Conservation (phyloP, 2,113 vertebrate species). For the Colossoma macropomum region DNA sequence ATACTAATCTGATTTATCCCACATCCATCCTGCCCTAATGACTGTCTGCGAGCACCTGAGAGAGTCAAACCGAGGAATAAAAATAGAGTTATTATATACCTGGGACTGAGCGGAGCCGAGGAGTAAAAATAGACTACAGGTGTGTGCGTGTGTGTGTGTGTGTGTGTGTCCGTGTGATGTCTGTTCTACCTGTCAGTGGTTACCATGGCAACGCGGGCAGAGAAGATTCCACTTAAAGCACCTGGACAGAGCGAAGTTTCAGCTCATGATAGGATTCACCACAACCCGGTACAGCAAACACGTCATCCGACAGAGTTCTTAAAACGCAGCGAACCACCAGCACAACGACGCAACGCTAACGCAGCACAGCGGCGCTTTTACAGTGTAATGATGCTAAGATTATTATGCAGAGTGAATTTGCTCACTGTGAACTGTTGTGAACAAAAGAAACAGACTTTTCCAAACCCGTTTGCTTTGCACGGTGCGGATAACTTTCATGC, state of each 20-base stretch:
- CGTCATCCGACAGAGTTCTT: too few species aligned
- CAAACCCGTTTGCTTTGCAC: too few species aligned
- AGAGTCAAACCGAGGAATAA: slow-evolving; percentile 2
- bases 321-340: too few species aligned
- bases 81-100: slow-evolving; percentile 41
- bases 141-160: slow-evolving; percentile 20
- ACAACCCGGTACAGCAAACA: background rate
- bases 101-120: slow-evolving; percentile 1
- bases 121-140: slow-evolving; percentile 17
- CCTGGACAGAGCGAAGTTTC: slow-evolving; percentile 21
- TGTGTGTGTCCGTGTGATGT: slow-evolving; percentile 24
- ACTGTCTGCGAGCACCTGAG: slow-evolving; percentile 14
- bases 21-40: slow-evolving; percentile 4
- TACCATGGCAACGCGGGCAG: slow-evolving; percentile 43
- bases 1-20: background rate
- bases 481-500: too few species aligned
- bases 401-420: too few species aligned
- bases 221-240: slow-evolving; percentile 31
- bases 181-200: slow-evolving; percentile 50
- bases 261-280: background rate
- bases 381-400: too few species aligned
- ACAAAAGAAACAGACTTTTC: too few species aligned
- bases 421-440: too few species aligned
- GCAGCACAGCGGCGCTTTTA: too few species aligned
- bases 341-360: too few species aligned